Conservation (phyloP, 1,140 invertebrate genomes). For the Micrasema minimum region DNA sequence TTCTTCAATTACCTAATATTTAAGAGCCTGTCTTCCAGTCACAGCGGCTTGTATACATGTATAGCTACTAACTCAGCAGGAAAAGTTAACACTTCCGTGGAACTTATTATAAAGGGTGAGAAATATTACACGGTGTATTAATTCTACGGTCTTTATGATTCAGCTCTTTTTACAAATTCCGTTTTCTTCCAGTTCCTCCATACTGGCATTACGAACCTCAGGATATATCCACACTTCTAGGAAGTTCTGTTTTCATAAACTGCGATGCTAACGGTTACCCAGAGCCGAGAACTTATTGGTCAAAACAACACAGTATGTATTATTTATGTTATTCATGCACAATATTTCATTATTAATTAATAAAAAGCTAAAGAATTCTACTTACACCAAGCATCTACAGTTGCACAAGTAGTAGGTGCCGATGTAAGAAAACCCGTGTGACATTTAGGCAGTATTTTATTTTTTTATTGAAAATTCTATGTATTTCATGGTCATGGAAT, state of each 20-base stretch:
- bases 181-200: constrained; percentile 71
- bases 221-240: constrained; percentile 70
- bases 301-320: constrained; percentile 65
- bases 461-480: neutral
- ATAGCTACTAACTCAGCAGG: constrained; percentile 77
- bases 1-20: constrained; percentile 73
- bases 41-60: constrained; percentile 80
- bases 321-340: constrained; percentile 3
- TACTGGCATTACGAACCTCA: constrained; percentile 75
- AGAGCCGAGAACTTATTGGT: constrained; percentile 72
- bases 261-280: constrained; percentile 76
- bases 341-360: no score
- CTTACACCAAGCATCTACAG: no score
- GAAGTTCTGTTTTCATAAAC: constrained; percentile 70
- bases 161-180: neutral
- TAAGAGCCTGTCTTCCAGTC: constrained; percentile 69
- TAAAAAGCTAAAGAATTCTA: no score
- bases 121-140: no score
- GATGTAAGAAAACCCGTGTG: no score
- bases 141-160: neutral
- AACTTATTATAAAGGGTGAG: constrained; percentile 76
- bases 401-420: no score
- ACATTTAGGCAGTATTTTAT: no score
- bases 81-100: constrained; percentile 73
- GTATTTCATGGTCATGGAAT: no score